Conservation (phyloP, 2,888 invertebrate species). For the Acanthoscelides obtectus region DNA sequence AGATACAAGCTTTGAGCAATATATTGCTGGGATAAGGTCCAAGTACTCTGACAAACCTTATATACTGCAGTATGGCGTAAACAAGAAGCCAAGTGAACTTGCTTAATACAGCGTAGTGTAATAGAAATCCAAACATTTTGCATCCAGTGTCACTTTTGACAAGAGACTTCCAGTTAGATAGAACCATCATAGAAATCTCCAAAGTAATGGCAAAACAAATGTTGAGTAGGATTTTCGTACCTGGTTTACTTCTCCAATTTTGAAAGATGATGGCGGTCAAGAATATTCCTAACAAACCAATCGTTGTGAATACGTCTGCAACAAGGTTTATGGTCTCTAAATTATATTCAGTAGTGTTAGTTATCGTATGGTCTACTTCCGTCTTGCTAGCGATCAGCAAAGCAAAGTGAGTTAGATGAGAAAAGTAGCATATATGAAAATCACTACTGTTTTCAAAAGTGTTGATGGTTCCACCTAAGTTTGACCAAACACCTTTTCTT, state of each 20-base stretch:
- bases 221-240: slow-evolving; percentile 58
- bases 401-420: slow-evolving; percentile 58
- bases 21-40: slow-evolving; percentile 57
- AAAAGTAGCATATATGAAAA: slow-evolving; percentile 53
- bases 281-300: slow-evolving; percentile 52
- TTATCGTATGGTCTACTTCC: slow-evolving; percentile 9
- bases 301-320: slow-evolving; percentile 51
- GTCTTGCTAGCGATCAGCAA: slow-evolving; percentile 45
- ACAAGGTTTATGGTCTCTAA: slow-evolving; percentile 52
- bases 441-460: slow-evolving; percentile 36
- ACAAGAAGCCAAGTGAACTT: slow-evolving; percentile 72
- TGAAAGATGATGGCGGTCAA: slow-evolving; percentile 54
- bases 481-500: slow-evolving; percentile 53
- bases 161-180: slow-evolving; percentile 28
- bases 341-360: slow-evolving; percentile 42
- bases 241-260: slow-evolving; percentile 59
- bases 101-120: slow-evolving; percentile 63
- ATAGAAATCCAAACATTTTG: slow-evolving; percentile 53
- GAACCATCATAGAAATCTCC: slow-evolving; percentile 40
- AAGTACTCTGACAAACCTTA: slow-evolving; percentile 61
- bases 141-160: slow-evolving; percentile 40
- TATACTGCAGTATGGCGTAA: slow-evolving; percentile 63
- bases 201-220: slow-evolving; percentile 52
- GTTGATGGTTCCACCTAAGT: slow-evolving; percentile 50
- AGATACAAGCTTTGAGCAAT: slow-evolving; percentile 56